phyloP scores from a whole-genome alignment of 2,888 invertebrate species.

The Ditylenchus weischeri region DNA sequence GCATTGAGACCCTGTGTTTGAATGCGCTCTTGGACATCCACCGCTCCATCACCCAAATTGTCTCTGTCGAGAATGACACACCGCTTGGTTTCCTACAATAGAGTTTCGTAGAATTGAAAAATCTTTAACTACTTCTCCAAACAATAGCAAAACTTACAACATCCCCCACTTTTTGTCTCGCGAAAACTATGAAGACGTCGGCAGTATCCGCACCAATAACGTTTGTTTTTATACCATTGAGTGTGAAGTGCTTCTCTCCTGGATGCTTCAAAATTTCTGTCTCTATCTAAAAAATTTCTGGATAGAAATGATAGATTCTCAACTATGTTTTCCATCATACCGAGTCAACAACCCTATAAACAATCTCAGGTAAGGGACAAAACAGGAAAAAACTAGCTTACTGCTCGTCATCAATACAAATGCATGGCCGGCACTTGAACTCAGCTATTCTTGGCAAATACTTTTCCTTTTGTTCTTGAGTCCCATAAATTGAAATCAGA shows the following conservation, averaged over 20 bases:
- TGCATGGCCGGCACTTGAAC: slow-evolving; percentile 35
- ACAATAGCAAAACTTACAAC: slow-evolving; percentile 16
- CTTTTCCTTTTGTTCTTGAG: slow-evolving; percentile 35
- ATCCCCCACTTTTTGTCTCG: slow-evolving; percentile 28
- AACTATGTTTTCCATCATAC: background rate
- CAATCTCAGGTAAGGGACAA: background rate
- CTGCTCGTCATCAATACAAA: slow-evolving; percentile 39
- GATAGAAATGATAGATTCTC: too few relatives aligned
- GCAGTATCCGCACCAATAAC: slow-evolving; percentile 49
- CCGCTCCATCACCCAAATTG: slow-evolving; percentile 30
- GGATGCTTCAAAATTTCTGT: slow-evolving; percentile 13
- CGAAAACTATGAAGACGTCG: slow-evolving; percentile 52
- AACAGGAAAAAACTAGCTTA: slow-evolving; percentile 9
- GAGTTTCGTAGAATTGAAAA: background rate
- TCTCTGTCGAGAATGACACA: slow-evolving; percentile 30
- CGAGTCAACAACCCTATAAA: background rate
- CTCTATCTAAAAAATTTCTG: too few relatives aligned
- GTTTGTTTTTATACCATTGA: slow-evolving; percentile 35
- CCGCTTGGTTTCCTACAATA: slow-evolving; percentile 5
- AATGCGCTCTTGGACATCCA: slow-evolving; percentile 28
- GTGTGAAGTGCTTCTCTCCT: slow-evolving; percentile 4
- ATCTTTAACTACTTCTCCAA: background rate
- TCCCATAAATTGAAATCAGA: slow-evolving; percentile 40
- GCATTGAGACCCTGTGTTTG: slow-evolving; percentile 30
- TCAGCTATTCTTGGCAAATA: slow-evolving; percentile 38